phyloP scores from a whole-genome alignment of 2,113 vertebrate genomes.

The Pseudopodoces humilis region DNA sequence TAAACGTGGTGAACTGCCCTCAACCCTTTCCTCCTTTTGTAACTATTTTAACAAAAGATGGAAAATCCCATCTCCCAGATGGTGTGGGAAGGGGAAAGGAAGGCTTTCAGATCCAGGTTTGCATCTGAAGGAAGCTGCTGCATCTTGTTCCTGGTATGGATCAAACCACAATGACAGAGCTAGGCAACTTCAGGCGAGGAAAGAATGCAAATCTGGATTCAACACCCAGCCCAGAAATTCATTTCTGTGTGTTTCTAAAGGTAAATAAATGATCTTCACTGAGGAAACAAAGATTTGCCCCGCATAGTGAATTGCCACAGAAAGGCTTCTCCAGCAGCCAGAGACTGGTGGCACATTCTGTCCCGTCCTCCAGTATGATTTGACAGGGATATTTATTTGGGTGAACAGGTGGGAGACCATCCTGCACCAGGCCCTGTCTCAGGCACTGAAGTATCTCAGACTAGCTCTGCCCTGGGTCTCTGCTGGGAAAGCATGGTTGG shows the following conservation, averaged over 20 bases:
- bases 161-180: conserved; percentile 36
- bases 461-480: neutral
- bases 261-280: neutral
- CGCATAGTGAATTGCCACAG: neutral
- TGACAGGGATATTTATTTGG: neutral
- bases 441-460: neutral
- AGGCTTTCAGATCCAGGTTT: conserved; percentile 5
- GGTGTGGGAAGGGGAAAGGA: conserved; percentile 8
- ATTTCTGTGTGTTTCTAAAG: neutral
- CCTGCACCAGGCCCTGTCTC: neutral
- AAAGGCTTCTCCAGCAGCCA: neutral
- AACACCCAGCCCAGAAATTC: neutral
- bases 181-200: neutral
- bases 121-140: conserved; percentile 1
- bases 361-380: neutral
- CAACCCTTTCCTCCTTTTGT: conserved; percentile 37
- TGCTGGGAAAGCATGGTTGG: neutral
- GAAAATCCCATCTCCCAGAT: conserved; percentile 34
- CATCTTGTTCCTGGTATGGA: neutral
- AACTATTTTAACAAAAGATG: conserved; percentile 37
- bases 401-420: neutral
- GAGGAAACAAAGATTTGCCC: neutral
- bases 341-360: neutral
- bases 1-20: conserved; percentile 31
- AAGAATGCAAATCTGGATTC: neutral